Base-by-base conservation (phyloP, 2,113 vertebrate species). In the Pelobates fuscus region DNA sequence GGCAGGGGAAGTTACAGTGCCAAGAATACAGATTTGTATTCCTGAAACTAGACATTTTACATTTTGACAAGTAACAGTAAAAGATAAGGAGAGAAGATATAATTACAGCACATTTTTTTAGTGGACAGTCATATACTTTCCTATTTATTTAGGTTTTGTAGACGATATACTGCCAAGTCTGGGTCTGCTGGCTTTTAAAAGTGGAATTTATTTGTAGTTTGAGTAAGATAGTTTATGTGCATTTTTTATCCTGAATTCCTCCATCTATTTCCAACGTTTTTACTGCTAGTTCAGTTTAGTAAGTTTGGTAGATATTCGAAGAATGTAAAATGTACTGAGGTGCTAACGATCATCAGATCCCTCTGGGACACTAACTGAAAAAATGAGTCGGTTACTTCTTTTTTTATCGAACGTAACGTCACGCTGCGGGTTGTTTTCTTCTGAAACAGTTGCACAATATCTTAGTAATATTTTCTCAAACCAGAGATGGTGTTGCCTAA, bases 161-260 rank as follows among this genome's bases (percentile, higher is more conserved):
- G 44, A 17, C 12, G 10, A 14, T 49, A 37, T 49, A 17, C 10
- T 15, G 44, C 14, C 63, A 26, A 26, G 64, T 49, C 24, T 52
- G 11, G 46, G 6, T 15, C 27, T 20, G 44, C 43, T 67, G 64
- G 64, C 64, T 29, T 67, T 67, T 18, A 52, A 52, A 67, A 49
- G 18, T 67, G 64, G 64, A 49, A 67, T 49, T 29, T 29, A 49
- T 67, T 49, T 27, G 64, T 49, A 46, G 25, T 17, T 64, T 21
- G 32, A 23, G 32, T 37, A 37, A 37, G 10, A 49, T 3, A 11
- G 4, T 49, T 49, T 49, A 18, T 49, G 44, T 49, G 15, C 44
- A 49, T 49, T 49, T 49, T 49, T 14, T 17, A 17, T 5, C 1
- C 12, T 49, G 44, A 49, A 15, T 18, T 27, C 43, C 18, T 27